Evolutionary conservation across 2,113 vertebrate species (phyloP), one percentile per base, ranked within the genome.

Genomic region (Nibea coibor): DNA sequence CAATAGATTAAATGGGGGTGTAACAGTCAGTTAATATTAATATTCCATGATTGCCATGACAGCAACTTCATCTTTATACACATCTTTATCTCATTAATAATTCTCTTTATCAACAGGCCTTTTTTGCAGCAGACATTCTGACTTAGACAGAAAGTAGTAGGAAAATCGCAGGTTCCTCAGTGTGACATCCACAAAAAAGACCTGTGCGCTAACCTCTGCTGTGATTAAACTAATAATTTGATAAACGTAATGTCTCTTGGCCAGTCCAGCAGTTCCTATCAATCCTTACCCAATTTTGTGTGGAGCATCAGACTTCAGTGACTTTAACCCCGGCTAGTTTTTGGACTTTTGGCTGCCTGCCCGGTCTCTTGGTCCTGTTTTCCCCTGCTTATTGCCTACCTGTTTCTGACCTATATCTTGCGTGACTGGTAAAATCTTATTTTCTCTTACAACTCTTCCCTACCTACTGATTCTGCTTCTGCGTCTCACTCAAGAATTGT

Each of bases 281-380:
- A 62, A 39, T 47, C 22, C 0, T 19, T 39, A 54, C 66, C 59
- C 7, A 39, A 14, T 39, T 59, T 66, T 48, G 56, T 68, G 45
- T 53, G 71, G 17, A 65, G 35, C 4, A 14, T 57, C 26, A 59
- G 78, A 67, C 53, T 57, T 67, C 4, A 75, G 72, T 53, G 64
- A 64, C 57, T 68, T 42, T 65, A 51, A 84, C 26, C 65, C 31
- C 57, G 47, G 64, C 22, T 73, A 26, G 62, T 51, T 82, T 59
- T 64, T 65, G 56, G 28, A 66, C 43, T 80, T 72, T 72, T 87
- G 76, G 72, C 84, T 35, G 53, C 45, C 78, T 78, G 81, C 80
- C 83, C 72, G 59, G 50, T 84, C 61, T 42, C 45, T 80, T 50
- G 39, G 35, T 58, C 14, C 20, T 26, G 28, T 72, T 87, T 85